Base-by-base conservation (phyloP, 2,888 invertebrate species). In the Dryobotodes eremita region DNA sequence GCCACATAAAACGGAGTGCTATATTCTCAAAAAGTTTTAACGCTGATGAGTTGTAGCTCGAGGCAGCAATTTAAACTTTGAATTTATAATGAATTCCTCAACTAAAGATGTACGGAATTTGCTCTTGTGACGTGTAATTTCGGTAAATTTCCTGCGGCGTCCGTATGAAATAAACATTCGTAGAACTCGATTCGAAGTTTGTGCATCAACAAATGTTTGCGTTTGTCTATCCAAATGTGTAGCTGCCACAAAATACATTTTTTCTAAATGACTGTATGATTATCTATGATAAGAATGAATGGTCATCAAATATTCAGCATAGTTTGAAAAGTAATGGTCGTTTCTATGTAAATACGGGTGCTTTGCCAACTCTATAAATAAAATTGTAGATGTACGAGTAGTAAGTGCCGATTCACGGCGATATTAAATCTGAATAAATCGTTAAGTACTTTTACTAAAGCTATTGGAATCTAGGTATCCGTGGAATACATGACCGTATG, bases 11-110 rank as follows among this genome's bases (percentile, higher is more conserved):
- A 87, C 86, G 80, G 88, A 87, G 86, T 89, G 90, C 87, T 90
- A 90, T 90, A 90, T 91, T 91, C 89, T 84, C 86, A 80, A 80
- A 92, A 95, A 95, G 91, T 94, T 95, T 94, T 94, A 95, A 95
- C 92, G 92, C 89, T 95, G 95, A 95, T 95, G 94, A 95, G 94
- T 92, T 93, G 92, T 93, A 92, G 93, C 94, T 93, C 85, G 86
- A 90, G 91, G 93, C 93, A 90, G 92, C 93, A 95, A 94, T 95
- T 95, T 93, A 92, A 95, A 95, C 94, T 95, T 94, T 92, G 93
- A 93, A 94, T 94, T 94, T 92, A 94, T 94, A 94, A 94, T 92
- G 92, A 94, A 94, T 94, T 92, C 91, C 90, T 92, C 90, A 90
- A 92, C 92, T 91, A 91, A 92, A 92, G 92, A 93, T 92, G 92